Conservation (phyloP, 1,140 invertebrate species). For the Papilio dardanus region DNA sequence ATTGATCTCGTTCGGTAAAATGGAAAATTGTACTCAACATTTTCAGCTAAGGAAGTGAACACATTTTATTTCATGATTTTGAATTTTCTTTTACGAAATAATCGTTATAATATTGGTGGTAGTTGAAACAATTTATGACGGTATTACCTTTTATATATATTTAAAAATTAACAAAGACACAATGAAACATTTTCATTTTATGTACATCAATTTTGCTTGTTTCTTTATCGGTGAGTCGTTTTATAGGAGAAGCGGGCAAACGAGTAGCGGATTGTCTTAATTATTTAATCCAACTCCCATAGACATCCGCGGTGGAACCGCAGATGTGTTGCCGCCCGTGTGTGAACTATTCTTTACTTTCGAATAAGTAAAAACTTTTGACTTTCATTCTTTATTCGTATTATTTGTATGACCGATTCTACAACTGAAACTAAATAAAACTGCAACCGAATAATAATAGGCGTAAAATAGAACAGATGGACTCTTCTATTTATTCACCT, state of each 20-base stretch:
- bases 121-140: neutral
- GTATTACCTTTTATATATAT: neutral
- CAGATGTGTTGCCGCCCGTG: too few relatives aligned
- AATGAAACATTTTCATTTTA: neutral
- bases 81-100: neutral
- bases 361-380: neutral
- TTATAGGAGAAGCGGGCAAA: too few relatives aligned
- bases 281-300: too few relatives aligned
- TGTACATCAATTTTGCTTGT: too few relatives aligned
- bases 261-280: too few relatives aligned
- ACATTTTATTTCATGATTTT: neutral
- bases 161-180: neutral
- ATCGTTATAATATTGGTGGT: neutral
- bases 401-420: neutral
- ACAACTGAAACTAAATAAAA: too few relatives aligned
- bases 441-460: neutral
- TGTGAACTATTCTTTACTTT: neutral
- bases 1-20: slow-evolving; percentile 21
- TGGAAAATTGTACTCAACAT: slow-evolving; percentile 21
- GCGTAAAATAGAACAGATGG: too few relatives aligned
- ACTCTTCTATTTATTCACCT: neutral
- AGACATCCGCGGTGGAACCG: too few relatives aligned
- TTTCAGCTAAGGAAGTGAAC: slow-evolving; percentile 12
- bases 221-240: too few relatives aligned
- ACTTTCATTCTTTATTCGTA: neutral